phyloP scores from a whole-genome alignment of 2,888 invertebrate genomes.

The Cyrtodaria siliqua region DNA sequence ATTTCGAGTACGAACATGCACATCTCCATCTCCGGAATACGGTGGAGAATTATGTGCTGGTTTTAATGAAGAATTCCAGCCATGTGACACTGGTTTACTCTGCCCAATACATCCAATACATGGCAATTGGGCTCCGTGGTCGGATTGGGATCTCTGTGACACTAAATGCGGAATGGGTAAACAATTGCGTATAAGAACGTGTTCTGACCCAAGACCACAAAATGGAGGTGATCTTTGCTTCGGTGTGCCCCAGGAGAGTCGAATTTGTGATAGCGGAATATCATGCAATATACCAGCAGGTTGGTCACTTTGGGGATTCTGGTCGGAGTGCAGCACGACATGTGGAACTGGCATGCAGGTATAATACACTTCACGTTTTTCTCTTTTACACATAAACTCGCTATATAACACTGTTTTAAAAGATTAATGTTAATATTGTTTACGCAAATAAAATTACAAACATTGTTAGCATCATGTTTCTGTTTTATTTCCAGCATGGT shows the following conservation, averaged over 20 bases:
- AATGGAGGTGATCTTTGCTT: constrained; percentile 38
- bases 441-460: neutral
- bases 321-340: constrained; percentile 34
- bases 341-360: constrained; percentile 56
- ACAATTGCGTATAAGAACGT: constrained; percentile 24
- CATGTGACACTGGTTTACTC: constrained; percentile 40
- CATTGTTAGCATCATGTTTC: neutral
- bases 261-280: neutral
- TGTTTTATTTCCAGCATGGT: neutral
- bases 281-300: constrained; percentile 5
- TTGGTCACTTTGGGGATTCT: constrained; percentile 40
- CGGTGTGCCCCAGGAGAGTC: constrained; percentile 35
- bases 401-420: no score
- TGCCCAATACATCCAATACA: constrained; percentile 56
- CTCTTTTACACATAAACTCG: no score
- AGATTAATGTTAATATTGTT: neutral
- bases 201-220: constrained; percentile 40
- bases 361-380: no score
- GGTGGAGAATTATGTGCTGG: constrained; percentile 53
- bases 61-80: constrained; percentile 21
- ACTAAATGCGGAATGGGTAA: constrained; percentile 11
- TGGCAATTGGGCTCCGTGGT: constrained; percentile 22
- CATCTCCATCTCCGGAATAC: constrained; percentile 40
- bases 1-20: constrained; percentile 37
- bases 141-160: neutral